phyloP scores from a whole-genome alignment of 2,113 vertebrate genomes.

The Isurus oxyrinchus region DNA sequence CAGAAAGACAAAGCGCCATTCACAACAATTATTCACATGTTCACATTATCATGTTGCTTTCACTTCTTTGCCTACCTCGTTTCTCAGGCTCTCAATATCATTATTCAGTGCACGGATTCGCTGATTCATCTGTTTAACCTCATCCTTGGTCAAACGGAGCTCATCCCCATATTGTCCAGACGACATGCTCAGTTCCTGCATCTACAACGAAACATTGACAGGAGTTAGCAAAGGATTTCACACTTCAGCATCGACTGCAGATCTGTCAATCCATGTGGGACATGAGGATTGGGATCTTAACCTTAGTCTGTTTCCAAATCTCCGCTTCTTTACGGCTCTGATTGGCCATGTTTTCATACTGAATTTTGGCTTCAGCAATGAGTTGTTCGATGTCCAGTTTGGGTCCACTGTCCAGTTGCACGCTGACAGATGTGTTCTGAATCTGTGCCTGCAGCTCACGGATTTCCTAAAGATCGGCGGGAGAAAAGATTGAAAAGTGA shows the following conservation, averaged over 20 bases:
- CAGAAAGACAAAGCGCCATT: neutral
- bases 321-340: slow-evolving; percentile 72
- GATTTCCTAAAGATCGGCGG: slow-evolving; percentile 61
- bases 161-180: slow-evolving; percentile 68
- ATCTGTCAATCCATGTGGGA: neutral
- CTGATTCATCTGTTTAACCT: slow-evolving; percentile 74
- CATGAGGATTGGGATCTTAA: slow-evolving; percentile 41
- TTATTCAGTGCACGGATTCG: slow-evolving; percentile 69
- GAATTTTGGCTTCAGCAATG: slow-evolving; percentile 73
- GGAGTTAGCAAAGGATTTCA: neutral
- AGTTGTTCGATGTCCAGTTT: slow-evolving; percentile 75
- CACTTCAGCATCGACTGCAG: neutral
- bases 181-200: slow-evolving; percentile 65
- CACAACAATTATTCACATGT: neutral
- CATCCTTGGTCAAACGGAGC: slow-evolving; percentile 65
- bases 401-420: slow-evolving; percentile 87
- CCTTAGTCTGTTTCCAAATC: slow-evolving; percentile 83
- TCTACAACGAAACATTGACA: slow-evolving; percentile 51
- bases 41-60: neutral
- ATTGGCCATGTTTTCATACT: slow-evolving; percentile 77
- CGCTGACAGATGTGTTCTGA: slow-evolving; percentile 72
- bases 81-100: slow-evolving; percentile 70
- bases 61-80: slow-evolving; percentile 60
- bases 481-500: neutral
- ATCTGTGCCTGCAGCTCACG: slow-evolving; percentile 76